A percentile compares a stretch with the other conserved stretches of the same genome.
phyloP scores from a whole-genome alignment of 2,113 vertebrate species.

The Cebus imitator region DNA sequence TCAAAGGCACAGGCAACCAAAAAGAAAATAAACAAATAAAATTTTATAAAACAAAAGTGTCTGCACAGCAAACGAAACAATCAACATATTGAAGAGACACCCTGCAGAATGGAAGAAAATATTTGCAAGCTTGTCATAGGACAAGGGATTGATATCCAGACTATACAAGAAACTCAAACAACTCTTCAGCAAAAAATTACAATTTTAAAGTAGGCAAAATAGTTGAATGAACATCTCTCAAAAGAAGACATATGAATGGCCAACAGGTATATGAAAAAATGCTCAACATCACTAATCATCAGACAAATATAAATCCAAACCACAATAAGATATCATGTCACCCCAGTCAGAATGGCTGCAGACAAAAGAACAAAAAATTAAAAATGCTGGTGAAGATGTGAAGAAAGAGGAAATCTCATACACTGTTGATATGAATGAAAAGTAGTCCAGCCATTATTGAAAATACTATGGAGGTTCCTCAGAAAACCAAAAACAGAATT shows the following conservation, averaged over 20 bases:
- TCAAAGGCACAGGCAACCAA: background rate
- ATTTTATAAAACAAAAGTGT: background rate
- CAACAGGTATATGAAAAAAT: background rate
- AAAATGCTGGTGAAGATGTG: background rate
- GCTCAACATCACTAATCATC: background rate
- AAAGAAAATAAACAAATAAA: background rate
- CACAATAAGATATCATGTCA: background rate
- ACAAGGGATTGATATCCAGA: background rate
- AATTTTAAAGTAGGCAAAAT: background rate
- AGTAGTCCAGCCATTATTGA: background rate
- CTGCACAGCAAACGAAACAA: background rate
- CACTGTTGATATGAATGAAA: background rate
- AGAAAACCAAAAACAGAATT: background rate
- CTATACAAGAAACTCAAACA: background rate
- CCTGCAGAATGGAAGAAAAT: background rate
- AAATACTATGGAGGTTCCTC: background rate
- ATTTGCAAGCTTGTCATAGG: background rate
- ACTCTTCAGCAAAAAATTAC: background rate
- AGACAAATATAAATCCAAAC: background rate
- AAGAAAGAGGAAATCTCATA: background rate
- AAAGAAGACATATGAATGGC: background rate
- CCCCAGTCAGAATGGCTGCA: background rate
- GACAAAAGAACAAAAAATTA: background rate
- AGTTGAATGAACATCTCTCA: background rate
- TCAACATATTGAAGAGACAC: background rate